A percentile compares a stretch with the other conserved stretches of the same genome.
These are phyloP conservation scores for Diogma glabrata DNA, from an alignment of 2,888 invertebrate species.

Conservation along the genomic window DNA sequence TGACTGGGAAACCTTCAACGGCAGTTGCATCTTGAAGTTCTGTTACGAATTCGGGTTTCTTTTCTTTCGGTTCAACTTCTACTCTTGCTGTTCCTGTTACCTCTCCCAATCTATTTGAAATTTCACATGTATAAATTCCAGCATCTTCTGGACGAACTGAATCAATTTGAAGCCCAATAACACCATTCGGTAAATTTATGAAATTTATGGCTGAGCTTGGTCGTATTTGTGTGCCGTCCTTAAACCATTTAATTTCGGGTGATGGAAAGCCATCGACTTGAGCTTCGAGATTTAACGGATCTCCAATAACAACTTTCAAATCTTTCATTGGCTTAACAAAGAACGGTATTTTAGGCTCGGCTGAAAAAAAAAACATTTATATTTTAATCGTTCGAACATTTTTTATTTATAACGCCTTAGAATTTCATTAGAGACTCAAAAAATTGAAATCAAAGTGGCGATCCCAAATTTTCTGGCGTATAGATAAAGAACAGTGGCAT, in stretches of 20 bases:
- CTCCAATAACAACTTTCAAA: constrained; percentile 55
- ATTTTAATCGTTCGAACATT: too few relatives aligned
- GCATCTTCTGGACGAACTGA: constrained; percentile 65
- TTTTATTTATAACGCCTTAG: too few relatives aligned
- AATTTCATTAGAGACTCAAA: too few relatives aligned
- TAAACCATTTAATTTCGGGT: constrained; percentile 79
- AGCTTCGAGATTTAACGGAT: constrained; percentile 63
- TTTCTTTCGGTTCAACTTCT: constrained; percentile 56
- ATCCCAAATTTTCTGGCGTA: too few relatives aligned
- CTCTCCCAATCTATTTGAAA: constrained; percentile 68
- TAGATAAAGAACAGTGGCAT: too few relatives aligned
- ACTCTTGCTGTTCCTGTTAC: constrained; percentile 52
- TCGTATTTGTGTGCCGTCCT: constrained; percentile 63
- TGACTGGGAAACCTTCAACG: constrained; percentile 75
- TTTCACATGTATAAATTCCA: constrained; percentile 69
- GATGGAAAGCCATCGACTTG: constrained; percentile 72
- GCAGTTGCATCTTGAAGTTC: constrained; percentile 60
- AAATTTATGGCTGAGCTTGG: constrained; percentile 62
- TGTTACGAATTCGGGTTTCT: constrained; percentile 61
- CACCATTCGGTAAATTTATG: constrained; percentile 68
- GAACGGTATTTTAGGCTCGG: constrained; percentile 57
- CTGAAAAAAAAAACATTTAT: too few relatives aligned
- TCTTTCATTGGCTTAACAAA: constrained; percentile 61
- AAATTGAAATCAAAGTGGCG: too few relatives aligned
- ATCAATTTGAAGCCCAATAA: constrained; percentile 64